These are phyloP conservation scores for Mirounga angustirostris DNA, from an alignment of 2,113 vertebrate species.

Conservation along the genomic window DNA sequence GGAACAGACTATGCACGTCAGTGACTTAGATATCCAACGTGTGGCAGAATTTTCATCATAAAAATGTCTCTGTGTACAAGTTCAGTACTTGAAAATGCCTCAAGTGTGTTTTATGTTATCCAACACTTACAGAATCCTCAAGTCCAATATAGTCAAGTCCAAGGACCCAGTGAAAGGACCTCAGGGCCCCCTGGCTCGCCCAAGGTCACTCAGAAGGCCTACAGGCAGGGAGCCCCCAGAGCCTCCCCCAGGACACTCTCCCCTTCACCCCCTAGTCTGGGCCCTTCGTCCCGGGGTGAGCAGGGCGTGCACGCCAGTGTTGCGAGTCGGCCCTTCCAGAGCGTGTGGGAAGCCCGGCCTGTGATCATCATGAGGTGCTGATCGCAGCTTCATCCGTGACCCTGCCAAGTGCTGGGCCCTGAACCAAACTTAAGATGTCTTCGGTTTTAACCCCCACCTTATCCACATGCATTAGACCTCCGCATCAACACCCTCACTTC, in stretches of 20 bases:
- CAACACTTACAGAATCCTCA: not conserved
- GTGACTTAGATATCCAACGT: accelerated
- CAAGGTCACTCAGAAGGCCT: not conserved
- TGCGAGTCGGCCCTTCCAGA: accelerated
- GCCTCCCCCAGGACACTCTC: not conserved
- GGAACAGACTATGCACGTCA: accelerated
- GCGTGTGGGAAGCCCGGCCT: accelerated
- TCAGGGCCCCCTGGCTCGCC: not conserved
- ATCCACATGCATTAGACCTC: accelerated
- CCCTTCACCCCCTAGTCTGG: no score
- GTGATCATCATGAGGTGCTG: accelerated
- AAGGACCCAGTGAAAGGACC: no score
- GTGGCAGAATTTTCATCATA: accelerated
- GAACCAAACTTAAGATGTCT: accelerated
- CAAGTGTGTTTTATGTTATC: no score
- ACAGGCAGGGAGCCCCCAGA: not conserved
- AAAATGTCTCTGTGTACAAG: not conserved
- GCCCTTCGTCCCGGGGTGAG: accelerated
- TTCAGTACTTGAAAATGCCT: not conserved
- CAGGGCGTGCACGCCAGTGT: accelerated
- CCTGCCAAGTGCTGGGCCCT: accelerated
- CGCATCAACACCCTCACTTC: not conserved
- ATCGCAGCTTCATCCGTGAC: accelerated
- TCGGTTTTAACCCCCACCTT: accelerated
- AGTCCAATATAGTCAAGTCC: not conserved